Conservation (phyloP, 92 coral and sea anemone species). For the Chrysogorgia sp. region DNA sequence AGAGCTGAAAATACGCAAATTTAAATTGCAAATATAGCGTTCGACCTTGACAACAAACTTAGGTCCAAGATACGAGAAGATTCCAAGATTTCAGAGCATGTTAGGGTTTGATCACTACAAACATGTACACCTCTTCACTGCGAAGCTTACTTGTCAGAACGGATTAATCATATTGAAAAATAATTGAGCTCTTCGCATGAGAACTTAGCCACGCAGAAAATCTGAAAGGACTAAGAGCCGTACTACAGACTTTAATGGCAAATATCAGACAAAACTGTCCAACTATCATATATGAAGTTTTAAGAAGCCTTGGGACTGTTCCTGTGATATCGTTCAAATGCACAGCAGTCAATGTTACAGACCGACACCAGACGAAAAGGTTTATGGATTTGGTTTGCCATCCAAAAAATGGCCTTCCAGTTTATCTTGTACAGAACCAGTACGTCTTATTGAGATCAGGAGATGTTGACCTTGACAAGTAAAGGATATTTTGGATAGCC, state of each 20-base stretch:
- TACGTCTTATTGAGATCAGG: slow-evolving; percentile 27
- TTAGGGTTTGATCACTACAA: slow-evolving; percentile 28
- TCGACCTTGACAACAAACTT: slow-evolving; percentile 19
- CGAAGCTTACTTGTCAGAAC: slow-evolving; percentile 47
- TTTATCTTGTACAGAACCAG: slow-evolving; percentile 37
- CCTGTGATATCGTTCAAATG: slow-evolving; percentile 31
- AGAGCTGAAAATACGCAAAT: not conserved
- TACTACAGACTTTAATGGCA: slow-evolving; percentile 49
- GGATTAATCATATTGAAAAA: slow-evolving; percentile 12
- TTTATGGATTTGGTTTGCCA: slow-evolving; percentile 44
- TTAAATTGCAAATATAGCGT: slow-evolving; percentile 27
- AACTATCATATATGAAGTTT: slow-evolving; percentile 46
- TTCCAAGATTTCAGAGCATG: slow-evolving; percentile 32
- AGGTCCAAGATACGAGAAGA: slow-evolving; percentile 25
- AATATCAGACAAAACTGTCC: slow-evolving; percentile 39
- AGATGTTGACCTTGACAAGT: slow-evolving; percentile 50
- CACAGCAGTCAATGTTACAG: slow-evolving; percentile 23
- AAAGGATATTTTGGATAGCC: slow-evolving; percentile 45
- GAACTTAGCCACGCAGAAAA: slow-evolving; percentile 44
- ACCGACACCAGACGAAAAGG: slow-evolving; percentile 37
- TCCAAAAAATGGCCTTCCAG: slow-evolving; percentile 47
- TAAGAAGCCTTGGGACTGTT: slow-evolving; percentile 36
- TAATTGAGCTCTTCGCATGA: slow-evolving; percentile 20
- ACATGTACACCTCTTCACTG: slow-evolving; percentile 21
- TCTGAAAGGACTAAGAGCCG: slow-evolving; percentile 51